Conservation (phyloP, 2,888 invertebrate genomes). For the Caradrina kadenii region DNA sequence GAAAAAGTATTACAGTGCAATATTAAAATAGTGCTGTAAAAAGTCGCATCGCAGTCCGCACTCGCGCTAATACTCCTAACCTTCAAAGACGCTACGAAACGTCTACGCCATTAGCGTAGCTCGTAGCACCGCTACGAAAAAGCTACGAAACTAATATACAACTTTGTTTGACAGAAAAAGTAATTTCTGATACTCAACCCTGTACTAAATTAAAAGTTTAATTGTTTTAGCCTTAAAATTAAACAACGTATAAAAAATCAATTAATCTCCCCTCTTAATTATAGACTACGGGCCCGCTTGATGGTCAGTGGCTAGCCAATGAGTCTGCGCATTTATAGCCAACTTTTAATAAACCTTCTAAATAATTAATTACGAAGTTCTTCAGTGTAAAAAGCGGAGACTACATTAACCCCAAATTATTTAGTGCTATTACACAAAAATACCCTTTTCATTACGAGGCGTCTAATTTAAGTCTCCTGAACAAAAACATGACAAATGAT, state of each 20-base stretch:
- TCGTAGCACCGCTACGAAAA: conserved; percentile 46
- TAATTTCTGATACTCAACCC: conserved; percentile 16
- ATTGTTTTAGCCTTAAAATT: conserved; percentile 35
- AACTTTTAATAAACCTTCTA: conserved; percentile 63
- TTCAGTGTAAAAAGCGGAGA: conserved; percentile 59
- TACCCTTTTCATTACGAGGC: conserved; percentile 63
- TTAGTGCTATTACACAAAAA: conserved; percentile 67
- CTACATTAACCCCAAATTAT: conserved; percentile 67
- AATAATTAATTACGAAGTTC: conserved; percentile 68
- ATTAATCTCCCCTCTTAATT: conserved; percentile 53
- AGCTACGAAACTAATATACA: conserved; percentile 27
- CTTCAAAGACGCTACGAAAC: conserved; percentile 17
- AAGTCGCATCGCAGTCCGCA: not conserved
- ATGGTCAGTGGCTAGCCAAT: conserved; percentile 53
- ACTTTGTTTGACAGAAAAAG: conserved; percentile 12
- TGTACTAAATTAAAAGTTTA: conserved; percentile 32
- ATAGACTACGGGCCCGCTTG: conserved; percentile 34
- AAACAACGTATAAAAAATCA: conserved; percentile 43
- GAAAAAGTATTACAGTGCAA: not conserved
- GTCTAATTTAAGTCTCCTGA: conserved; percentile 65
- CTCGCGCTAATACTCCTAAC: not conserved
- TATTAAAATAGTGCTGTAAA: not conserved
- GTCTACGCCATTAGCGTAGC: conserved; percentile 29
- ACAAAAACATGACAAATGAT: conserved; percentile 70
- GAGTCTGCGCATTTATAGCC: conserved; percentile 55